Evolutionary conservation across 2,888 invertebrate genomes (phyloP), one percentile per base, ranked within the genome.

Genomic region (Pristionchus fissidentatus): DNA sequence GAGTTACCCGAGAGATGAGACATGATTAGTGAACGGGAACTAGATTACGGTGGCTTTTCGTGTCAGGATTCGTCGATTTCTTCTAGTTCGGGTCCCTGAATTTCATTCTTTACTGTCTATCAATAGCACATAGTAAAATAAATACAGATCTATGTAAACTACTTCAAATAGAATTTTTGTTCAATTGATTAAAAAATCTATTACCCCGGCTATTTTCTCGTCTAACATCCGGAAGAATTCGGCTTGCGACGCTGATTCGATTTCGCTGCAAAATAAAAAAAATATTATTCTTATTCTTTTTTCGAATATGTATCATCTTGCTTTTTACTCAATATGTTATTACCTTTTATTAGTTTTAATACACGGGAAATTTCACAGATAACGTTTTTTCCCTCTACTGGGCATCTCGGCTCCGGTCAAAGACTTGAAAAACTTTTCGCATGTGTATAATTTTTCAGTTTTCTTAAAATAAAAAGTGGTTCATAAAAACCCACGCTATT

Each of bases 211-310:
- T 73, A 90, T 90, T 84, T 90, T 90, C 77, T 90, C 89, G 84
- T 90, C 90, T 52, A 90, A 84, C 90, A 90, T 90, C 55, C 89
- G 87, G 88, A 90, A 90, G 85, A 90, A 90, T 57, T 90, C 90
- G 26, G 89, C 88, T 84, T 90, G 90, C 46, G 89, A 89, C 49
- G 89, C 90, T 84, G 88, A 88, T 83, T 89, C 90, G n/a, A 89
- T 86, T 85, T 89, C 89, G 3, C 88, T 88, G 85, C 85, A 88
- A 87, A 2, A 41, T n/a, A 57, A 32, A 32, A 7, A 77, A 38
- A 52, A 29, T 29, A 62, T 5, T 26, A n/a, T n/a, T n/a, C n/a
- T n/a, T n/a, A n/a, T n/a, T n/a, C n/a, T n/a, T n/a, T n/a, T n/a
- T n/a, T n/a, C n/a, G n/a, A n/a, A n/a, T n/a, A n/a, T n/a, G n/a